These are phyloP conservation scores for Trachops cirrhosus DNA, from an alignment of 2,797 vertebrate species.

Conservation along the genomic window DNA sequence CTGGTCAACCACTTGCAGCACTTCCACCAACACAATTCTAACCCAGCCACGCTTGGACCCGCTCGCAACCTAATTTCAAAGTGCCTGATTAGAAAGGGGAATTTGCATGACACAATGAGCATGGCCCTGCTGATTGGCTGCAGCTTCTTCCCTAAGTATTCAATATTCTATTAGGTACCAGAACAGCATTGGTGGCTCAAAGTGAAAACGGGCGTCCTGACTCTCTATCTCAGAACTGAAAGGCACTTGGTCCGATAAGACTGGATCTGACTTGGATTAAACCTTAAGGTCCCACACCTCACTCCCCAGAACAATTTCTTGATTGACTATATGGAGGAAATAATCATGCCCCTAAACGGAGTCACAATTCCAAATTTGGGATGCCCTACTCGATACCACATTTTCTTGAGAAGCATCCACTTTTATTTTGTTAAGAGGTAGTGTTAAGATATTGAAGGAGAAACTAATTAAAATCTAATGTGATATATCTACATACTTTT, in stretches of 20 bases:
- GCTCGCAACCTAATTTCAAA: not conserved
- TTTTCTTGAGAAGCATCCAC: not conserved
- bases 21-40: not conserved
- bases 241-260: not conserved
- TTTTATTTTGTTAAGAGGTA: not conserved
- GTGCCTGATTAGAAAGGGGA: constrained; percentile 11
- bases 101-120: not conserved
- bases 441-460: not conserved
- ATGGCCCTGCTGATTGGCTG: not conserved
- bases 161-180: not conserved
- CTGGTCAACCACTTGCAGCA: not conserved
- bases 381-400: not conserved
- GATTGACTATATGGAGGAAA: not conserved
- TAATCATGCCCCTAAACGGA: not conserved
- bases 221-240: not conserved
- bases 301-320: not conserved
- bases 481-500: not conserved
- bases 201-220: not conserved
- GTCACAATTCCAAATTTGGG: not conserved
- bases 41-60: not conserved
- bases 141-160: not conserved
- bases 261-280: not conserved
- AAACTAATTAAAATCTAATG: not conserved
- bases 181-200: not conserved
- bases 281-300: not conserved